Percentiles rank a stretch among this genome's conserved stretches.
phyloP scores from a whole-genome alignment of 2,113 vertebrate genomes.

The Periophthalmus modestus region DNA sequence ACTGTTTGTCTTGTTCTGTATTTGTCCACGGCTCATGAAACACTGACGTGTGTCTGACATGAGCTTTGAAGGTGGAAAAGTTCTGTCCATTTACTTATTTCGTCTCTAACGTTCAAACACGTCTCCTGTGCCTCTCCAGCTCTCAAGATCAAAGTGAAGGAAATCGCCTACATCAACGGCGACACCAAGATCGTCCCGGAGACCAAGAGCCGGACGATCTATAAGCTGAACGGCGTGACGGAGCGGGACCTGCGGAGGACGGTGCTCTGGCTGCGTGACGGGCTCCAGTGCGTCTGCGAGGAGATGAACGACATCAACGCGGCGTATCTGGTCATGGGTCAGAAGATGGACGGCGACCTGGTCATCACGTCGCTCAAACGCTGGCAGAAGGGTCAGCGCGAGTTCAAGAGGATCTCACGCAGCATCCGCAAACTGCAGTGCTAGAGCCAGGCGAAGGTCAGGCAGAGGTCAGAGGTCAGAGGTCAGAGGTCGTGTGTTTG shows the following conservation, averaged over 20 bases:
- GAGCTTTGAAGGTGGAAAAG: too few relatives aligned
- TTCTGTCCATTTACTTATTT: too few relatives aligned
- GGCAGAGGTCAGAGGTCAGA: too few relatives aligned
- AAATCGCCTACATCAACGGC: conserved; percentile 96
- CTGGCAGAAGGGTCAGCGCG: conserved; percentile 95
- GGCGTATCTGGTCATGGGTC: conserved; percentile 96
- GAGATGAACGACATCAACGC: conserved; percentile 98
- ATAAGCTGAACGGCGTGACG: conserved; percentile 92
- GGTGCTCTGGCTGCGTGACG: conserved; percentile 92
- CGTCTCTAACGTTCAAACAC: too few relatives aligned
- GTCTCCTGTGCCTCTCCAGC: conserved; percentile 65
- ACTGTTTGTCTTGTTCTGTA: too few relatives aligned
- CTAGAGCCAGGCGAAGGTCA: conserved; percentile 52
- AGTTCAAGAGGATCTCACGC: conserved; percentile 95
- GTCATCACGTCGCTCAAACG: conserved; percentile 97
- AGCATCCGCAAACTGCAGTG: conserved; percentile 97
- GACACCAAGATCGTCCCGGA: conserved; percentile 97
- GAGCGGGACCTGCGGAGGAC: conserved; percentile 91
- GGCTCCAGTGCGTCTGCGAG: conserved; percentile 93
- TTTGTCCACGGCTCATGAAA: too few relatives aligned
- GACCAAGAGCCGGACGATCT: conserved; percentile 96
- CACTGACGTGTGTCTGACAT: too few relatives aligned
- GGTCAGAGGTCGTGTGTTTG: too few relatives aligned
- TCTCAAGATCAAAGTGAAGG: conserved; percentile 98
- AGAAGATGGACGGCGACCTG: conserved; percentile 90